phyloP scores from a whole-genome alignment of 35 echinoderm and acorn worm species.

The Ophioderma brevispina region DNA sequence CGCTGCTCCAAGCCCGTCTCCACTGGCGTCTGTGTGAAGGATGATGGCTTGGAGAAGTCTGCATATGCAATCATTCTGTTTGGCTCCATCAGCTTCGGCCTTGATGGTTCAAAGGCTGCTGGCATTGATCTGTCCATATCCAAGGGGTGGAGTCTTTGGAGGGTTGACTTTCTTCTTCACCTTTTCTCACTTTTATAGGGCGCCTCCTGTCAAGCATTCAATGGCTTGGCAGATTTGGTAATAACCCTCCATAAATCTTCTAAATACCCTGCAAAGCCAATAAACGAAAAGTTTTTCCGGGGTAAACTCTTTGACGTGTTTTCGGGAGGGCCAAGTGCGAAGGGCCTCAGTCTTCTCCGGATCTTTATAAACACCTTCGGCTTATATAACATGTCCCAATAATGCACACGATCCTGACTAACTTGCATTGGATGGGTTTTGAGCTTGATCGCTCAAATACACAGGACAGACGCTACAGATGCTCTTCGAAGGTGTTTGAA shows the following conservation, averaged over 20 bases:
- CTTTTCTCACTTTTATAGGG: background rate
- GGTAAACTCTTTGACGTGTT: conserved; percentile 15
- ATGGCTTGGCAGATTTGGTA: conserved; percentile 22
- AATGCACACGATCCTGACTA: conserved; percentile 17
- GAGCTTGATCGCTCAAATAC: conserved; percentile 47
- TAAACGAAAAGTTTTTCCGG: too few relatives aligned
- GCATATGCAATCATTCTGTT: conserved; percentile 26
- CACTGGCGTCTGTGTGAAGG: conserved; percentile 41
- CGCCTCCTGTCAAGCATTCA: conserved; percentile 25
- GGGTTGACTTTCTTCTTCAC: background rate
- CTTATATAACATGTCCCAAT: conserved; percentile 42
- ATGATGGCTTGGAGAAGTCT: conserved; percentile 24
- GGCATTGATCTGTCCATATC: conserved; percentile 32
- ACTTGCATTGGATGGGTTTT: conserved; percentile 34
- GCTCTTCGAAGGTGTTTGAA: conserved; percentile 39
- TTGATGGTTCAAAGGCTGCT: conserved; percentile 40
- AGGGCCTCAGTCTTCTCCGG: conserved; percentile 25
- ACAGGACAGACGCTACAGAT: background rate
- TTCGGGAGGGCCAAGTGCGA: conserved; percentile 19
- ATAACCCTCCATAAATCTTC: conserved; percentile 33
- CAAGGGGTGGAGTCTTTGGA: conserved; percentile 10
- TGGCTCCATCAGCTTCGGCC: background rate
- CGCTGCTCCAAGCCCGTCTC: conserved; percentile 21
- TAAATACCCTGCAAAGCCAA: conserved; percentile 43
- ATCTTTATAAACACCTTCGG: conserved; percentile 22